Percentiles rank a stretch among this genome's conserved stretches.
phyloP scores from a whole-genome alignment of 2,888 invertebrate genomes.

The Spodoptera exigua region DNA sequence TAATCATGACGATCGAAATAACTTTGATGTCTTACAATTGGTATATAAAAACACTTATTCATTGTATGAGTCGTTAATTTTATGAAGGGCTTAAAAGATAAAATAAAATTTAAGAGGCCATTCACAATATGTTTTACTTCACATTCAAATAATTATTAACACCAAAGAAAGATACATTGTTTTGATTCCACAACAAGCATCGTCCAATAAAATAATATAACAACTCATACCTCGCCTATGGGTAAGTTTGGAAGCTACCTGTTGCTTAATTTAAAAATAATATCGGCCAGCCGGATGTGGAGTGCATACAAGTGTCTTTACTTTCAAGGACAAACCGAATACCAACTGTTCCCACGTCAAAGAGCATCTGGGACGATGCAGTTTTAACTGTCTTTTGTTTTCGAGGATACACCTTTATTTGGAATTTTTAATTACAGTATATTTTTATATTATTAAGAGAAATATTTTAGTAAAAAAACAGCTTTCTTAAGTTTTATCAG shows the following conservation, averaged over 20 bases:
- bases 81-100: constrained; percentile 28
- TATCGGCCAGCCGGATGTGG: constrained; percentile 74
- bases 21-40: constrained; percentile 53
- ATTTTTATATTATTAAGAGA: constrained; percentile 17
- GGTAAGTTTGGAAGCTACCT: constrained; percentile 12
- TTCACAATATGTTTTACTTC: constrained; percentile 3
- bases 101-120: constrained; percentile 19
- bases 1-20: constrained; percentile 58
- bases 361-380: constrained; percentile 64
- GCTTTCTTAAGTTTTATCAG: not conserved
- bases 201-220: too few species aligned
- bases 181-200: not conserved
- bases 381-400: constrained; percentile 53
- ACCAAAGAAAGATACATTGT: constrained; percentile 6
- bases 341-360: constrained; percentile 74
- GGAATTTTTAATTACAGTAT: constrained; percentile 24
- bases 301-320: constrained; percentile 66
- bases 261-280: constrained; percentile 48
- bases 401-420: constrained; percentile 40
- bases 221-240: too few species aligned
- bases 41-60: constrained; percentile 57
- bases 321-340: constrained; percentile 74
- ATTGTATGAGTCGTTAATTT: constrained; percentile 49
- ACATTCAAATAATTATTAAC: constrained; percentile 1
- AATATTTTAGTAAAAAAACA: not conserved